Evolutionary conservation across 2,888 invertebrate species (phyloP), one percentile per base, ranked within the genome.

Genomic region (Agapostemon virescens): DNA sequence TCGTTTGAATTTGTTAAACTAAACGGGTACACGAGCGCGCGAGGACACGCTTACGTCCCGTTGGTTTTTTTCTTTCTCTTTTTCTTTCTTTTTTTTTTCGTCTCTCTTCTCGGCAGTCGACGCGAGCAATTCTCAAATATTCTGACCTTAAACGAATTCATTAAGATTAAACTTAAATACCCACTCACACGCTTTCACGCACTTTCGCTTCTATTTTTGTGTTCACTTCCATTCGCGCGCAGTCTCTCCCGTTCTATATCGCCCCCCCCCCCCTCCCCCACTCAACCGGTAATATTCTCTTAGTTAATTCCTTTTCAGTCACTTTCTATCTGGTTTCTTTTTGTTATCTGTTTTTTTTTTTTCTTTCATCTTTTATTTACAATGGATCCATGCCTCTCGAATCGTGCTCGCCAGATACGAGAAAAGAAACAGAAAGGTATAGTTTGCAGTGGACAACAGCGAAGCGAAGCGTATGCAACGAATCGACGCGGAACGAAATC

Each of bases 81-180:
- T n/a, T n/a, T n/a, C n/a, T n/a, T n/a, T n/a, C n/a, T n/a, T n/a
- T n/a, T n/a, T n/a, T n/a, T 72, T 55, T 79, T 64, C 75, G 66
- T 83, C 68, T 77, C 49, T n/a, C 80, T 71, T 70, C 81, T 79
- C 76, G 80, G 71, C 81, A 85, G 79, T 85, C 69, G 64, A 78
- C 66, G 64, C 84, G 76, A 84, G 83, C 69, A 58, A 49, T 81
- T 69, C 66, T 69, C 58, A 74, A 63, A 79, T 9, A 79, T 63
- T 79, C 69, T 64, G 49, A 74, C 74, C 74, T 72, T 79, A 77
- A 49, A 45, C 67, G 40, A 45, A 67, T 67, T 67, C 26, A 67
- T 67, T 67, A 45, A 45, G 30, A 55, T 75, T 55, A 55, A 77
- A 77, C 30, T 77, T 76, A 79, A 68, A 66, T 69, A 74, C 40